Conservation (phyloP, 2,113 vertebrate genomes). For the Megaceryle maxima region DNA sequence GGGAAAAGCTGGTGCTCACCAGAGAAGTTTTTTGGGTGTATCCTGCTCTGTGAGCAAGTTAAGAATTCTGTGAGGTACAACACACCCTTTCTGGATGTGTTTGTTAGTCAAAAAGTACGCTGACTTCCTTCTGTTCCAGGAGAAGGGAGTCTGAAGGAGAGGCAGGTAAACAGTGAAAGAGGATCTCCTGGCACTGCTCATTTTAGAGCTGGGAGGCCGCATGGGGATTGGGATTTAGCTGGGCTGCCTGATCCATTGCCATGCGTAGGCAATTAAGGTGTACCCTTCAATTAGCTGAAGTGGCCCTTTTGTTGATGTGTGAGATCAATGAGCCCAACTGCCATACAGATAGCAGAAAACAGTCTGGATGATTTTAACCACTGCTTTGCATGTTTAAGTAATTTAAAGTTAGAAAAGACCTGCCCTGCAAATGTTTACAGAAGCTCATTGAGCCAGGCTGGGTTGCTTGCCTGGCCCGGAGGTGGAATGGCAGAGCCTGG, state of each 20-base stretch:
- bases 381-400: conserved; percentile 30
- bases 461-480: background rate
- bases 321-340: background rate
- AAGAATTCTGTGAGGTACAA: background rate
- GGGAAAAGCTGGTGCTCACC: background rate
- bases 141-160: background rate
- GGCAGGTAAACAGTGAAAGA: conserved; percentile 27
- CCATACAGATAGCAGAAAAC: background rate
- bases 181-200: background rate
- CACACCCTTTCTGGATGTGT: conserved; percentile 27
- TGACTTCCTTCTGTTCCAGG: conserved; percentile 29
- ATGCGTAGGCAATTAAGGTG: background rate
- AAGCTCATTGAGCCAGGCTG: background rate
- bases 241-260: background rate
- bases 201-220: background rate
- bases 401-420: background rate
- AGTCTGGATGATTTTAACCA: background rate
- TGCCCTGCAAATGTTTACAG: conserved; percentile 8
- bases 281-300: background rate
- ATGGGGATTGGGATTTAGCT: background rate
- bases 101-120: conserved; percentile 39
- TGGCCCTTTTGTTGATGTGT: background rate
- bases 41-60: background rate
- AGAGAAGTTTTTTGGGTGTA: conserved; percentile 5
- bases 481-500: background rate